Percentiles rank a stretch among this genome's conserved stretches.
Conservation (phyloP, 2,888 invertebrate species). For the Melanotus villosus region DNA sequence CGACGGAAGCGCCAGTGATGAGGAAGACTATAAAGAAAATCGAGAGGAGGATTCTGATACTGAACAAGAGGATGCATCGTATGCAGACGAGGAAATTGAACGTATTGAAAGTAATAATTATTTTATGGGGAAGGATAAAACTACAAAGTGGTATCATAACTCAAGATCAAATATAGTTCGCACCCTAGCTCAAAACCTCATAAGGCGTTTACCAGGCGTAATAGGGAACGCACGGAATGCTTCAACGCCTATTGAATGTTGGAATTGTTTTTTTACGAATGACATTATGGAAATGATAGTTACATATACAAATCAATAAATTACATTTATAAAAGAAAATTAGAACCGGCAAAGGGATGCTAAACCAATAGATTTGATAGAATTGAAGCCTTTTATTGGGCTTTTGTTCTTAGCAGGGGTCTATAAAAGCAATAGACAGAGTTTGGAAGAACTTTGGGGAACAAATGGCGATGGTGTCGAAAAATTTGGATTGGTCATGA, state of each 20-base stretch:
- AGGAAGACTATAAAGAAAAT: neutral
- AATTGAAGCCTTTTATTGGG: too few relatives aligned
- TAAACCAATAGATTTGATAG: constrained; percentile 45
- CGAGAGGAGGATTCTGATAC: constrained; percentile 18
- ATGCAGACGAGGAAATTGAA: neutral
- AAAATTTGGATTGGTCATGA: constrained; percentile 52
- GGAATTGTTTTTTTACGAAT: constrained; percentile 43
- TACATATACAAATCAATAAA: constrained; percentile 51
- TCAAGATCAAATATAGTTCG: neutral
- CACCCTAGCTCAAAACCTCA: neutral
- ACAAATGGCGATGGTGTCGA: constrained; percentile 53
- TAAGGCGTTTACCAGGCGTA: constrained; percentile 2
- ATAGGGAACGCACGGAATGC: constrained; percentile 7
- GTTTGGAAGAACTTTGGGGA: constrained; percentile 54
- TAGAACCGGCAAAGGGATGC: constrained; percentile 46
- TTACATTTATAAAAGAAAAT: constrained; percentile 36
- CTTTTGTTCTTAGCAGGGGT: constrained; percentile 49
- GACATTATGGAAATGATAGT: constrained; percentile 50
- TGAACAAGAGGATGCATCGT: constrained; percentile 1
- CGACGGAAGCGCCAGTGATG: neutral
- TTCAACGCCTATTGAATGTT: too few relatives aligned
- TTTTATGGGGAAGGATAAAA: constrained; percentile 3
- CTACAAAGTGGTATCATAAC: constrained; percentile 1
- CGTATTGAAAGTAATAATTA: neutral
- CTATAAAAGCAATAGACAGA: constrained; percentile 49